A percentile compares a stretch with the other conserved stretches of the same genome.
Conservation (phyloP, 2,113 vertebrate genomes). For the Microtus montanus region DNA sequence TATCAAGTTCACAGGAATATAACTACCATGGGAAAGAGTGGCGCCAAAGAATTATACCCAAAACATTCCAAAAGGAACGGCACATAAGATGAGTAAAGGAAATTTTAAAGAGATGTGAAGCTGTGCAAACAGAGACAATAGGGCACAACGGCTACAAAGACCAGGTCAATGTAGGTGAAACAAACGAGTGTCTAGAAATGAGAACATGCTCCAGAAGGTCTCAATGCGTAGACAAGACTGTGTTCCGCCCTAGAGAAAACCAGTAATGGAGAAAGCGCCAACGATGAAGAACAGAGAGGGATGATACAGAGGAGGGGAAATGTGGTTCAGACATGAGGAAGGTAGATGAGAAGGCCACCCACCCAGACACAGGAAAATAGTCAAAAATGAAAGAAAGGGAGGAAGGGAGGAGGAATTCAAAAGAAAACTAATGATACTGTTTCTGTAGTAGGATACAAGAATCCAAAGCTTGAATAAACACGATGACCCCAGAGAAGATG, state of each 20-base stretch:
- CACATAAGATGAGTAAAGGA: not conserved
- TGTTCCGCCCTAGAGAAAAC: conserved; percentile 34
- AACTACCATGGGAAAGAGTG: not conserved
- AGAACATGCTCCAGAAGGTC: not conserved
- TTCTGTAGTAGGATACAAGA: not conserved
- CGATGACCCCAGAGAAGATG: not conserved
- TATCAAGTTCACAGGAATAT: not conserved
- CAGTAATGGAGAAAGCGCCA: not conserved
- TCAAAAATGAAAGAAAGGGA: not conserved
- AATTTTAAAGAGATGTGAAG: not conserved
- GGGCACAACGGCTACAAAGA: not conserved
- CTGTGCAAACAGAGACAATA: not conserved
- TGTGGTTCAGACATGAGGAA: not conserved
- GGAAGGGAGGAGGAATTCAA: not conserved
- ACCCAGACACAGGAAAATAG: not conserved
- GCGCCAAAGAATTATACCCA: not conserved
- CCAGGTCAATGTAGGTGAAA: conserved; percentile 7
- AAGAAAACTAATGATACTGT: not conserved
- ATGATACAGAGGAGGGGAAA: not conserved
- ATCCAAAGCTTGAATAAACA: conserved; percentile 8
- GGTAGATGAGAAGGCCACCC: not conserved
- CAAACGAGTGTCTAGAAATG: conserved; percentile 1
- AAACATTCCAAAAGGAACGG: not conserved
- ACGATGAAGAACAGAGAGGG: not conserved
- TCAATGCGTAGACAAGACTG: not conserved